phyloP scores from a whole-genome alignment of 2,888 invertebrate genomes.

The Xestia sexstrigata region DNA sequence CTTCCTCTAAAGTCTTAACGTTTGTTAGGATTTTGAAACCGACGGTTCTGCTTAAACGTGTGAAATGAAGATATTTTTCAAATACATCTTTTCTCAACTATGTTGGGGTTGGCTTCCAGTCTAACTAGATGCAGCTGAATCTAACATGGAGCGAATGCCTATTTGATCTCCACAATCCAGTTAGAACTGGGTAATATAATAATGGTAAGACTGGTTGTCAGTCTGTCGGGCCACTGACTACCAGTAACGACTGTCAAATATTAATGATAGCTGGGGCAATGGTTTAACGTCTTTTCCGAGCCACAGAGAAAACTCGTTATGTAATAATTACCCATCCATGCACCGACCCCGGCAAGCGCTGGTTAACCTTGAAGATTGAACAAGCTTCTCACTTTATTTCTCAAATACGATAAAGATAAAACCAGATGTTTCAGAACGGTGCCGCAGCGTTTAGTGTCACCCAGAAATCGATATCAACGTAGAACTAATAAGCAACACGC shows the following conservation, averaged over 20 bases:
- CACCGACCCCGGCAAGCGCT: not conserved
- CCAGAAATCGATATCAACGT: not conserved
- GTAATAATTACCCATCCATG: not conserved
- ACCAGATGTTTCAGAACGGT: not conserved
- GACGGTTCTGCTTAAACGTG: not conserved
- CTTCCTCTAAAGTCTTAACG: not conserved
- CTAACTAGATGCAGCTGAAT: not conserved
- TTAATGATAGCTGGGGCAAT: not conserved
- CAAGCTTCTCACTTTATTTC: not conserved
- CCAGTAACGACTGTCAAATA: not conserved
- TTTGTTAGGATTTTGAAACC: not conserved
- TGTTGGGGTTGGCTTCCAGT: not conserved
- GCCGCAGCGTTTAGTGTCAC: not conserved
- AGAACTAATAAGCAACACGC: not conserved
- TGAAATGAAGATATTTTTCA: not conserved
- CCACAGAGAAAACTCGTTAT: not conserved
- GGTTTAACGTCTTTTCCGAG: not conserved
- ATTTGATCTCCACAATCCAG: not conserved
- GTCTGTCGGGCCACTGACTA: not conserved
- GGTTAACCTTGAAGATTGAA: not conserved
- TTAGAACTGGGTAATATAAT: not conserved
- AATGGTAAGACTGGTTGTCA: not conserved
- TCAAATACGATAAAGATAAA: not conserved
- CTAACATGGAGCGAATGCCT: not conserved
- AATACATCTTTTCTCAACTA: not conserved